Base-by-base conservation (phyloP, 2,797 vertebrate species). In the Hoplostethus atlanticus region DNA sequence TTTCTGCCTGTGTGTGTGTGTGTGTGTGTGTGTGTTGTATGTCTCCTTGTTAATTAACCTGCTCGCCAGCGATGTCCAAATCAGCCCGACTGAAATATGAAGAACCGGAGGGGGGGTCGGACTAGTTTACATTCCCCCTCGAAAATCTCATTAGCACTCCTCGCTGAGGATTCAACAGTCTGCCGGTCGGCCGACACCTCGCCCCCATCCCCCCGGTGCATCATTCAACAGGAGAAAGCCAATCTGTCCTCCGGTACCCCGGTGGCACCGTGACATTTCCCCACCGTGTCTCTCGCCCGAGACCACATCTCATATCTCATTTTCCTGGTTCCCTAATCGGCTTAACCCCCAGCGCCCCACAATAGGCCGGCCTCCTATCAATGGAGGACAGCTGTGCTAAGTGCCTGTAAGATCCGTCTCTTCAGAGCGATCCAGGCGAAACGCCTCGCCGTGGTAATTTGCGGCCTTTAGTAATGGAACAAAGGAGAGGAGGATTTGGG, bases 311-410 rank as follows among this genome's bases (percentile, higher is more conserved):
- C 77, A 7, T 60, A 74, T 86, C 87, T 86, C 64, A 78, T 89
- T 83, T 76, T 77, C 73, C 56, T 73, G 55, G 67, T 69, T 71
- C 76, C 73, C 82, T 89, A 84, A 89, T 89, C 73, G 73, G 88
- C 85, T 92, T 86, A 91, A 71, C 83, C 79, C 73, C 51, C 15
- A 2, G 46, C 30, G 5, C 40, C 65, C 69, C 72, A 53, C 58
- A 0, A 58, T 1, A 64, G 67, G 50, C 62, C 77, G 60, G 0
- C 73, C 30, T 68, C 70, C 79, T 42, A 68, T 89, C 87, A 71
- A 58, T 76, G 63, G 44, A 52, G 10, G 64, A 56, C 89, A 83
- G 87, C 73, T 60, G 85, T 67, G 59, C 79, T 69, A 12, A 82
- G 74, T 67, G 73, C 60, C 64, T 5, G 57, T 53, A 44, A 71